Evolutionary conservation across 2,888 invertebrate genomes (phyloP).

Genomic region (Phengaris arion): DNA sequence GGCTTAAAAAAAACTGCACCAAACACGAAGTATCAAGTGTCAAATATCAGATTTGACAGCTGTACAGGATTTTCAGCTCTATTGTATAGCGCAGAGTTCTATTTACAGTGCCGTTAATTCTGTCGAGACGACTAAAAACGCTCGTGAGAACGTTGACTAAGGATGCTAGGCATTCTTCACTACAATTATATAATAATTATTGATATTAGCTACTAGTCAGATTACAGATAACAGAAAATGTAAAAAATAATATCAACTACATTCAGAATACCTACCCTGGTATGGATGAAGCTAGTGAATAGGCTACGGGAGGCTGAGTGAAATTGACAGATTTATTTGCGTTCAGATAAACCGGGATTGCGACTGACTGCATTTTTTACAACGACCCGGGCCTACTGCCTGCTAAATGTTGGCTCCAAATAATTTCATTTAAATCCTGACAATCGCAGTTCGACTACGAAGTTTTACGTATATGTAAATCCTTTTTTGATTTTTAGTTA

Average conservation of each 20-base stretch:
- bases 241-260: slow-evolving; percentile 35
- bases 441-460: slow-evolving; percentile 36
- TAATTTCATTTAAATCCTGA: slow-evolving; percentile 46
- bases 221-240: background rate
- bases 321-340: slow-evolving; percentile 79
- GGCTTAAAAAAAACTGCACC: too few species aligned
- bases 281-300: slow-evolving; percentile 46
- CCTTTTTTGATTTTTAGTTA: slow-evolving; percentile 1
- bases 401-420: slow-evolving; percentile 40
- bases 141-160: too few species aligned
- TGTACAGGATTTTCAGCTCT: too few species aligned
- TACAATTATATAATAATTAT: too few species aligned
- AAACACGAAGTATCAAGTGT: too few species aligned
- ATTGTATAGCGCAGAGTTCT: too few species aligned
- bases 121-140: too few species aligned
- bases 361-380: slow-evolving; percentile 70
- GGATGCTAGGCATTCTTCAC: too few species aligned
- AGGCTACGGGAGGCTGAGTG: slow-evolving; percentile 66
- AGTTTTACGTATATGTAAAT: slow-evolving; percentile 14
- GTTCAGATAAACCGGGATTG: slow-evolving; percentile 66
- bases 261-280: slow-evolving; percentile 38
- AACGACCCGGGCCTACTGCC: slow-evolving; percentile 41
- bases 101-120: too few species aligned
- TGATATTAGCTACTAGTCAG: too few species aligned
- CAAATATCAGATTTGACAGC: too few species aligned